Evolutionary conservation across 2,797 vertebrate species (phyloP).

Genomic region (Phoebastria nigripes): DNA sequence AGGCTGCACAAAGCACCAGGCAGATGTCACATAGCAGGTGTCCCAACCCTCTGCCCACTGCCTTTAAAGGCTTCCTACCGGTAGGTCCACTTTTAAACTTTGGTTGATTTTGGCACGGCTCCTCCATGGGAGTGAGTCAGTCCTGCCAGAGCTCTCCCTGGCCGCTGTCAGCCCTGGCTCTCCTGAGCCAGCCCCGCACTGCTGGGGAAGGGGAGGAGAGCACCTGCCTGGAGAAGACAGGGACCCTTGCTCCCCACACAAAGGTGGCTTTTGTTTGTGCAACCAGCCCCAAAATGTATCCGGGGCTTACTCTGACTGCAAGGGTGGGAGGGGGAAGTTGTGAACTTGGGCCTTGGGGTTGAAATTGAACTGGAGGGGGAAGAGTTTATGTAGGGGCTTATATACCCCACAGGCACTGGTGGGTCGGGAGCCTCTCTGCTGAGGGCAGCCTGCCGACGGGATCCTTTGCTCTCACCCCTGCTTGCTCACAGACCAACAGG

Average conservation of each 20-base stretch:
- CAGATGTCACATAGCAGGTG: background rate
- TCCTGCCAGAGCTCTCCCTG: background rate
- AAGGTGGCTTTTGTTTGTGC: accelerated
- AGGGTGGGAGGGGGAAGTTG: background rate
- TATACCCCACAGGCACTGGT: background rate
- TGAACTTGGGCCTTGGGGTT: background rate
- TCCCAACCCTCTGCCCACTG: background rate
- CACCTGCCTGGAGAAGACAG: background rate
- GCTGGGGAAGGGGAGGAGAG: background rate
- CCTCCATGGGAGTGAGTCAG: background rate
- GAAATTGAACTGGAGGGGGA: background rate
- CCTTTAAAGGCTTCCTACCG: background rate
- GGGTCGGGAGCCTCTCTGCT: background rate
- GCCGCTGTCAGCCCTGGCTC: background rate
- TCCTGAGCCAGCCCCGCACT: background rate
- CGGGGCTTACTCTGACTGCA: background rate
- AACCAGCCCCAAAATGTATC: background rate
- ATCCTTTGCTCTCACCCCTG: background rate
- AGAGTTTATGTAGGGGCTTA: background rate
- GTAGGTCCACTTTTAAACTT: background rate
- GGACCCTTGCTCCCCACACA: background rate
- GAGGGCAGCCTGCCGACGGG: background rate
- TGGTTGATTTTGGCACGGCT: background rate
- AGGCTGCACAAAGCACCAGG: background rate
- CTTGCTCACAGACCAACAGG: background rate